Evolutionary conservation across 2,888 invertebrate genomes (phyloP), one percentile per base, ranked within the genome.

Genomic region (Thereva unica): DNA sequence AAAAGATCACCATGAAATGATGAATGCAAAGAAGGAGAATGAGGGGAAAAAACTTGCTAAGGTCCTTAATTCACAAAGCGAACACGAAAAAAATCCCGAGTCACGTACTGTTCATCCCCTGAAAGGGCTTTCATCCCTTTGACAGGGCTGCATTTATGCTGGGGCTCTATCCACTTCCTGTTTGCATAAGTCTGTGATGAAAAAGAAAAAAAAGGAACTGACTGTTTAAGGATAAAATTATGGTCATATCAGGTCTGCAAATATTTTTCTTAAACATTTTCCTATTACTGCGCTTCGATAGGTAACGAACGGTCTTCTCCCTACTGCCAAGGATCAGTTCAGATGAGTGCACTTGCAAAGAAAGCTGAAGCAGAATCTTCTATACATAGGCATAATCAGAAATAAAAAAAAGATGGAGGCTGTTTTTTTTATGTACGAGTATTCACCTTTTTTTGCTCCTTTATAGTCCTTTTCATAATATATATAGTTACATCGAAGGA

Each of bases 261-360:
- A 53, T 53, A 53, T 65, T 47, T 9, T 52, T 8, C 41, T 54
- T 42, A 63, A 38, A 42, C 45, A 37, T 68, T 49, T 41, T 45
- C 10, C 37, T 12, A 10, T 59, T 44, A 44, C 12, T 9, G 23
- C 23, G 37, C 35, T 63, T 10, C 23, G 41, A 10, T 53, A 52
- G 56, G 12, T 38, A 44, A 12, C n/a, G 37, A 34, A 40, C 34
- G 23, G 10, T 12, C 9, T 50, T 49, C 9, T 37, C 23, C 7
- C 38, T 52, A 44, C 23, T 23, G 2, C 23, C 23, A 23, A 23
- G 23, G 35, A 12, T 52, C 35, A 52, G 34, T n/a, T 6, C 5
- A 52, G 52, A 2, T 52, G 52, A 23, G 23, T 8, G 10, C 8
- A 35, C 6, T 12, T 35, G 3, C 6, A 8, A 52, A 34, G 9